These are phyloP conservation scores for Platynereis dumerilii DNA, from an alignment of 2,888 invertebrate genomes.

Conservation along the genomic window DNA sequence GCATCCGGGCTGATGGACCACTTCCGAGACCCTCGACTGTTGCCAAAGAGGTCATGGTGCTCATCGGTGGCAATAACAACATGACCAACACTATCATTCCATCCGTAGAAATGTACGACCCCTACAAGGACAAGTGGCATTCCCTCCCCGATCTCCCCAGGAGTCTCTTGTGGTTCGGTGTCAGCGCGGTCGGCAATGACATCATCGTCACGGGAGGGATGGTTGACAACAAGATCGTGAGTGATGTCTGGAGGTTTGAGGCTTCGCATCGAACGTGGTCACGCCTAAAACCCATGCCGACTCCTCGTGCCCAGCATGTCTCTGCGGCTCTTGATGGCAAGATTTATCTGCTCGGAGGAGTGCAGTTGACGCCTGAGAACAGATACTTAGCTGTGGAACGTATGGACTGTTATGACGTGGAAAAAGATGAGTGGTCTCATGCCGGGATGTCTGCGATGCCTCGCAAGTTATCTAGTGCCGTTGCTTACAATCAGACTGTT, in stretches of 20 bases:
- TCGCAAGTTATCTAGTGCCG: conserved; percentile 53
- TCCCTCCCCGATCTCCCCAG: conserved; percentile 54
- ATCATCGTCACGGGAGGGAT: conserved; percentile 61
- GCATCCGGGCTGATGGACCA: conserved; percentile 49
- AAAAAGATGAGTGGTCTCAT: conserved; percentile 46
- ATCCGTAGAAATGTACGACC: conserved; percentile 59
- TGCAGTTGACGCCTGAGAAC: conserved; percentile 45
- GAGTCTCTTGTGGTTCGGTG: conserved; percentile 52
- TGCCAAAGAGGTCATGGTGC: conserved; percentile 60
- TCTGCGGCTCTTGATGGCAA: conserved; percentile 51
- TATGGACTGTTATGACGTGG: conserved; percentile 57
- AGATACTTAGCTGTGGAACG: conserved; percentile 51
- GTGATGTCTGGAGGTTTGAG: conserved; percentile 58
- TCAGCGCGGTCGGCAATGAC: conserved; percentile 50
- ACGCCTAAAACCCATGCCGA: conserved; percentile 48
- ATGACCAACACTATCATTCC: conserved; percentile 43
- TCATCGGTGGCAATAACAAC: conserved; percentile 45
- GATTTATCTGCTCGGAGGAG: conserved; percentile 59
- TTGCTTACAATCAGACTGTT: conserved; percentile 52
- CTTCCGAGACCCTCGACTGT: conserved; percentile 61
- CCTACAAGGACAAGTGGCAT: conserved; percentile 57
- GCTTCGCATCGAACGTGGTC: conserved; percentile 53
- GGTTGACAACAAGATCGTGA: conserved; percentile 50
- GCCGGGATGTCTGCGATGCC: conserved; percentile 58
- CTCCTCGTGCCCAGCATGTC: conserved; percentile 58